Base-by-base conservation (phyloP, 1,140 invertebrate species). In the Cyclargus thomasi region DNA sequence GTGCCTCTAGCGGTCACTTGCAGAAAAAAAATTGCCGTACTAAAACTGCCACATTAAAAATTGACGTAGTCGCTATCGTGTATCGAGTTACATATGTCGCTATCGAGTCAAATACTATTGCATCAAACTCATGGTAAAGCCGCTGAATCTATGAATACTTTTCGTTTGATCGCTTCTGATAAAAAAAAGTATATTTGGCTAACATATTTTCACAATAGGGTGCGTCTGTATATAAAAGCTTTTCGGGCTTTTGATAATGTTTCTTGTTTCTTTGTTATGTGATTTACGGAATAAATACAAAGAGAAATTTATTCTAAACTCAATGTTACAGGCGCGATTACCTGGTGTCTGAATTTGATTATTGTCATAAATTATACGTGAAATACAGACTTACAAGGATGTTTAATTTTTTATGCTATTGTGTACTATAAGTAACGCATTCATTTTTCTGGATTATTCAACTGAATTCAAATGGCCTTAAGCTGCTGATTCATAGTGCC, bases 161-260 rank as follows among this genome's bases (percentile, higher is more conserved):
- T 47, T 47, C 10, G 39, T 47, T 47, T 47, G 39, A 47, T 47
- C 39, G 39, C 39, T 47, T 14, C 8, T 47, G 39, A 14, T 47
- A 47, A 47, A 47, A 47, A 47, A 29, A 29, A n/a, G n/a, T 47
- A 47, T 3, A 1, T 47, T 47, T 47, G 39, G 39, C 39, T 47
- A 47, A 47, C 39, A 47, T 47, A 47, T 47, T 47, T 47, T 47
- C 39, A 47, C 39, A 47, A 47, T 47, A 47, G 39, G 14, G 39
- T 47, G 39, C 0, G 39, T 47, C 39, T 47, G 39, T 47, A 47
- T 47, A 16, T 47, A 47, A 47, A 47, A 47, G 39, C 39, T 47
- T 47, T 47, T 47, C 14, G 39, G 39, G 39, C 39, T 47, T 47
- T 47, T 16, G 39, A 47, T 47, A 47, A 47, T 47, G 39, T 47